A percentile compares a stretch with the other conserved stretches of the same genome.
These are phyloP conservation scores for Limnephilus auricula DNA, from an alignment of 2,888 invertebrate genomes.

Conservation along the genomic window DNA sequence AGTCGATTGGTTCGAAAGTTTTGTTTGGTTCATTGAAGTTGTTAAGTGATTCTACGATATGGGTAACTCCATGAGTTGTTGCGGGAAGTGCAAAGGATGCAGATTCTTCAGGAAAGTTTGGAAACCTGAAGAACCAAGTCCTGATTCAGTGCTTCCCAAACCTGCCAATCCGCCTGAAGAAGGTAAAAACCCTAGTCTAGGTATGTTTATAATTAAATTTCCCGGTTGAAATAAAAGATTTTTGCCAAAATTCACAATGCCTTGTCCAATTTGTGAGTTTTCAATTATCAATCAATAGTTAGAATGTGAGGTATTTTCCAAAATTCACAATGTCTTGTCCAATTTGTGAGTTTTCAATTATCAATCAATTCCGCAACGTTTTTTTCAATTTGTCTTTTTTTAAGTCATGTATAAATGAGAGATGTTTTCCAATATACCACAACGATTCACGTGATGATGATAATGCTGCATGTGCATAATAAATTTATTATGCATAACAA, in stretches of 20 bases:
- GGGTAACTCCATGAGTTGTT: conserved; percentile 62
- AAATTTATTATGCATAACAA: not conserved
- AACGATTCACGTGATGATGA: not conserved
- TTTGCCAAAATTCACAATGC: not conserved
- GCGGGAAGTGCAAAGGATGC: conserved; percentile 54
- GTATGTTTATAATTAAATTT: not conserved
- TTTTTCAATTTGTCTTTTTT: no score
- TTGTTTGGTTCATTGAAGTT: not conserved
- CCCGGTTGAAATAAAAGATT: not conserved
- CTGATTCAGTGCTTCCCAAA: conserved; percentile 54
- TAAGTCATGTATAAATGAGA: no score
- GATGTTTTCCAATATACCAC: no score
- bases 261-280: no score
- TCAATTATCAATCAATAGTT: no score
- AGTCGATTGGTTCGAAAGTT: not conserved
- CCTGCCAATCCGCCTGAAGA: conserved; percentile 53
- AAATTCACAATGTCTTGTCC: not conserved
- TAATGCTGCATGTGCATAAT: not conserved
- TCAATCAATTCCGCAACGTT: no score
- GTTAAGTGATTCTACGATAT: conserved; percentile 31
- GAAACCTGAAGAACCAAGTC: conserved; percentile 56
- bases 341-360: no score
- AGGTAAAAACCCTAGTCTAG: not conserved
- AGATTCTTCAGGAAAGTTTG: conserved; percentile 62
- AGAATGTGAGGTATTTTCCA: no score